Evolutionary conservation across 2,888 invertebrate genomes (phyloP).

Genomic region (Hartigia nigra): DNA sequence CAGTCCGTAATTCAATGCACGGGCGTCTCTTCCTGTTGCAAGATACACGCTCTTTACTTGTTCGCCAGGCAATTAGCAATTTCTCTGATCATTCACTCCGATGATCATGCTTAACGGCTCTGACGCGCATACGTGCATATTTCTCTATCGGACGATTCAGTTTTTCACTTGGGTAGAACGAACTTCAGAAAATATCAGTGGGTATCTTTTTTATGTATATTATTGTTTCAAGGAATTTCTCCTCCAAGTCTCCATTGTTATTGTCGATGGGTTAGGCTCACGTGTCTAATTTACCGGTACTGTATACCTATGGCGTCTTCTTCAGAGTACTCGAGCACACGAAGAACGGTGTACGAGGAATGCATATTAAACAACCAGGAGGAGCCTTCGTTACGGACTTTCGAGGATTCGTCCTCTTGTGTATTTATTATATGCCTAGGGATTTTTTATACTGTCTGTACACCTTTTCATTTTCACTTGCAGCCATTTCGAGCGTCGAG

Average conservation of each 20-base stretch:
- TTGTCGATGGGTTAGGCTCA: background rate
- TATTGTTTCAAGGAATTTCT: background rate
- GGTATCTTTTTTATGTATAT: background rate
- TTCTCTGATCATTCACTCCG: background rate
- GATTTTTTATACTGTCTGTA: no score
- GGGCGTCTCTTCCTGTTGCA: background rate
- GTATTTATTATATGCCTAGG: background rate
- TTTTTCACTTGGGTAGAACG: background rate
- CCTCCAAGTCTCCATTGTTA: background rate
- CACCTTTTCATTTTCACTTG: no score
- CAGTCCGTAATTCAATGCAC: background rate
- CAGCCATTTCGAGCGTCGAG: no score
- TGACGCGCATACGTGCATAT: background rate
- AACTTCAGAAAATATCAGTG: background rate
- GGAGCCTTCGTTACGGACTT: background rate
- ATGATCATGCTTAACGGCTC: background rate
- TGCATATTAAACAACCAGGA: constrained; percentile 25
- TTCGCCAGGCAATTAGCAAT: background rate
- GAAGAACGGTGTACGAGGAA: constrained; percentile 19
- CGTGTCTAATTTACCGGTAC: background rate
- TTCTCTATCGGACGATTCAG: background rate
- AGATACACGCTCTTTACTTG: background rate
- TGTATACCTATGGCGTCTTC: background rate
- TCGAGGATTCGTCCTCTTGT: background rate
- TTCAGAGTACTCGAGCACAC: background rate